Evolutionary conservation across 2,888 invertebrate genomes (phyloP).

Genomic region (Teinopalpus imperialis): DNA sequence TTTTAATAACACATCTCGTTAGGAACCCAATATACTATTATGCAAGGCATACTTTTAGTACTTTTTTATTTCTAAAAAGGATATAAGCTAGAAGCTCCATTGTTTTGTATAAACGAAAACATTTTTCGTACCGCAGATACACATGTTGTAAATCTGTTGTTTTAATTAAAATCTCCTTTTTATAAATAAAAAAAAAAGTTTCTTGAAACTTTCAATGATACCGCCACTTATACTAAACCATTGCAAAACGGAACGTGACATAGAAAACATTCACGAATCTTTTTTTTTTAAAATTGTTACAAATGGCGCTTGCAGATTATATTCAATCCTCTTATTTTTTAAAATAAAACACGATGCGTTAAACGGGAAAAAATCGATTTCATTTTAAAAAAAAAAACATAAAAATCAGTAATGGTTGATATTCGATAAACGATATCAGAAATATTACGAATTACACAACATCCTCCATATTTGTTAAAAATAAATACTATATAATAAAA

Average conservation of each 20-base stretch:
- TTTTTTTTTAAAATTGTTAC: no score
- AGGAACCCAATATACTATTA: slow-evolving; percentile 22
- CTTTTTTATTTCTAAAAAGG: slow-evolving; percentile 1
- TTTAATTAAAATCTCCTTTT: background rate
- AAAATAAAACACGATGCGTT: no score
- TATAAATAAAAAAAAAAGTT: background rate
- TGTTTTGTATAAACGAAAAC: background rate
- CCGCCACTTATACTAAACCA: background rate
- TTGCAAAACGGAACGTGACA: background rate
- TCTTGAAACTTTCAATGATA: background rate
- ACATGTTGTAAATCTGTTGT: background rate
- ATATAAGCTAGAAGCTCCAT: background rate
- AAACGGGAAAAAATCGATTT: no score
- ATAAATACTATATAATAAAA: no score
- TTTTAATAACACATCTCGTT: slow-evolving; percentile 10
- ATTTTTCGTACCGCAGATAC: background rate
- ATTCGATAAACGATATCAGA: no score
- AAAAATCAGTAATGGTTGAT: no score
- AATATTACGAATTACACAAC: no score
- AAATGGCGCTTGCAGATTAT: no score
- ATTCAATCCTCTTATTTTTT: no score
- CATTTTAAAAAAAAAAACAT: no score
- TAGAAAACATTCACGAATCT: no score
- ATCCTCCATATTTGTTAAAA: no score
- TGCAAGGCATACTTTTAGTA: background rate